These are phyloP conservation scores for Amblyraja radiata DNA, from an alignment of 2,797 vertebrate species.

Conservation along the genomic window DNA sequence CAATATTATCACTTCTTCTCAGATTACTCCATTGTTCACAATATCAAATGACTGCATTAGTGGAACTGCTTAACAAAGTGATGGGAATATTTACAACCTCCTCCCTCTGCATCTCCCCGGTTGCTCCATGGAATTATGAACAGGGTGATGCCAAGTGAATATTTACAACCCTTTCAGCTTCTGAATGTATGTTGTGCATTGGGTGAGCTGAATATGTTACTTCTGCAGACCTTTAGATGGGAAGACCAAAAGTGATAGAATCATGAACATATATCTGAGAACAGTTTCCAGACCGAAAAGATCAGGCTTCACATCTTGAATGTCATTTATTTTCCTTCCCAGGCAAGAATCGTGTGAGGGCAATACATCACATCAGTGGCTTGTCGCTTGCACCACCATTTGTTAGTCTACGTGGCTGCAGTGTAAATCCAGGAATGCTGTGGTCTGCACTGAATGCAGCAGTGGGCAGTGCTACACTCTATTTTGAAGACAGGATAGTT, in stretches of 20 bases:
- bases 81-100: not conserved
- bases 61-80: conserved; percentile 4
- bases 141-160: not conserved
- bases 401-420: not conserved
- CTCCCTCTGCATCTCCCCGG: not conserved
- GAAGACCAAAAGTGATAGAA: not conserved
- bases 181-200: not conserved
- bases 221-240: not conserved
- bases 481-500: not conserved
- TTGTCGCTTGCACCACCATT: not conserved
- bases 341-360: not conserved
- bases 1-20: not conserved
- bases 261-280: not conserved
- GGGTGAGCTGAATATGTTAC: not conserved
- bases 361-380: not conserved
- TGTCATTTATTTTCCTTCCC: not conserved
- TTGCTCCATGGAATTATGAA: not conserved
- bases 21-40: not conserved
- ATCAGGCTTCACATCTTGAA: not conserved
- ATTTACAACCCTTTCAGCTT: not conserved
- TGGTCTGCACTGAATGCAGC: not conserved
- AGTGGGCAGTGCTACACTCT: too few species aligned
- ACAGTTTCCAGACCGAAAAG: not conserved
- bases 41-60: not conserved
- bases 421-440: not conserved